Conservation (phyloP, 2,797 vertebrate genomes). For the Cynodonichthys magdalenae region DNA sequence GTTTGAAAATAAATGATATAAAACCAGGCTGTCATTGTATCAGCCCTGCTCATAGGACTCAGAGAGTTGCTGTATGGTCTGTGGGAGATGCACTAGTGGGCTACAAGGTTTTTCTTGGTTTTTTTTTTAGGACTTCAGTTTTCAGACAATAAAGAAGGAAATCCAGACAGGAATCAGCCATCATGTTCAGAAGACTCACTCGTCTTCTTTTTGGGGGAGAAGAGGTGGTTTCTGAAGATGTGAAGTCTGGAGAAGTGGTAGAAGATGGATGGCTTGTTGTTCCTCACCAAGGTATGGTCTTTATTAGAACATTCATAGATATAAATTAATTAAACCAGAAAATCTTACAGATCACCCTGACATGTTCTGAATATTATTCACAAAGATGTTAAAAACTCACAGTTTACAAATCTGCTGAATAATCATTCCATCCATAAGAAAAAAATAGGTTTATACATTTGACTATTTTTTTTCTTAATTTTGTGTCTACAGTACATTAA, state of each 20-base stretch:
- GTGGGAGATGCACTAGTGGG: too few relatives aligned
- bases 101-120: not conserved
- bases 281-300: conserved; percentile 83
- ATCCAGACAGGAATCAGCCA: conserved; percentile 11
- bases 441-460: too few relatives aligned
- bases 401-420: not conserved
- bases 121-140: not conserved
- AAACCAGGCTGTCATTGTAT: conserved; percentile 8
- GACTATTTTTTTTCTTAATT: not conserved
- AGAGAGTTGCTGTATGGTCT: not conserved
- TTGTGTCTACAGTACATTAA: not conserved
- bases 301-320: not conserved
- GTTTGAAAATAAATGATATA: conserved; percentile 38
- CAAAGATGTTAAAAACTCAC: not conserved
- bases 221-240: conserved; percentile 68
- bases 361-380: not conserved
- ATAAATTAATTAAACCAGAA: not conserved
- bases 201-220: conserved; percentile 87
- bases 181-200: conserved; percentile 89
- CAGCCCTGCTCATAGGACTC: conserved; percentile 15
- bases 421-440: too few relatives aligned
- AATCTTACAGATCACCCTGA: not conserved
- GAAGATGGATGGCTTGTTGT: conserved; percentile 94
- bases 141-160: conserved; percentile 23
- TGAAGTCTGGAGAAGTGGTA: conserved; percentile 78